phyloP scores from a whole-genome alignment of 2,888 invertebrate species.

The Achlya flavicornis region DNA sequence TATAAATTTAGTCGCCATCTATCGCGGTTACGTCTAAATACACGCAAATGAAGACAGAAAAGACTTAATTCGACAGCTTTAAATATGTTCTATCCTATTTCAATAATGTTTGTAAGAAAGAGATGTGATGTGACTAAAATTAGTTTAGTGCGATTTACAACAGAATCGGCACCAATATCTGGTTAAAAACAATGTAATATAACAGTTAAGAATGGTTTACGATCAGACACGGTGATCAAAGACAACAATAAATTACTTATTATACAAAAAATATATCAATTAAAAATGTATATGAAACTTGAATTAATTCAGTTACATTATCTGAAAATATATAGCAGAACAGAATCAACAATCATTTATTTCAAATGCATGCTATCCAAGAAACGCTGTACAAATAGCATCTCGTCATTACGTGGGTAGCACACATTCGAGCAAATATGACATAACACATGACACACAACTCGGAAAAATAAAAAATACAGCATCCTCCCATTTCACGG shows the following conservation, averaged over 20 bases:
- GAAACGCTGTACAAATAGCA: not conserved
- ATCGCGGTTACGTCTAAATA: no score
- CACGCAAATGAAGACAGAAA: no score
- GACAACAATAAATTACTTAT: not conserved
- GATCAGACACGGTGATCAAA: not conserved
- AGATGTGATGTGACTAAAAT: no score
- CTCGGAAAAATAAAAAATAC: constrained; percentile 40
- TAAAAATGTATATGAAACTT: no score
- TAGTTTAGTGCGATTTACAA: no score
- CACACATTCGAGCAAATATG: not conserved
- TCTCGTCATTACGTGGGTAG: not conserved
- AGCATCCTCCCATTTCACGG: constrained; percentile 57
- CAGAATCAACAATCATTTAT: no score
- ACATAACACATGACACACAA: constrained; percentile 24
- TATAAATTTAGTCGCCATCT: no score
- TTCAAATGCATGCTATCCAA: constrained; percentile 3
- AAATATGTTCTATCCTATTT: no score
- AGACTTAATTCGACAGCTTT: no score
- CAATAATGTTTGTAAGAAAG: no score
- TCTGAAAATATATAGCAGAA: not conserved
- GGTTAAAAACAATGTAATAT: not conserved
- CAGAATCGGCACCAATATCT: no score
- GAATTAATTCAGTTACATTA: not conserved
- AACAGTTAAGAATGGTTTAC: not conserved
- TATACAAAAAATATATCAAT: not conserved